Percentiles rank a stretch among this genome's conserved stretches.
These are phyloP conservation scores for Blennius ocellaris DNA, from an alignment of 2,113 vertebrate genomes.

Conservation along the genomic window DNA sequence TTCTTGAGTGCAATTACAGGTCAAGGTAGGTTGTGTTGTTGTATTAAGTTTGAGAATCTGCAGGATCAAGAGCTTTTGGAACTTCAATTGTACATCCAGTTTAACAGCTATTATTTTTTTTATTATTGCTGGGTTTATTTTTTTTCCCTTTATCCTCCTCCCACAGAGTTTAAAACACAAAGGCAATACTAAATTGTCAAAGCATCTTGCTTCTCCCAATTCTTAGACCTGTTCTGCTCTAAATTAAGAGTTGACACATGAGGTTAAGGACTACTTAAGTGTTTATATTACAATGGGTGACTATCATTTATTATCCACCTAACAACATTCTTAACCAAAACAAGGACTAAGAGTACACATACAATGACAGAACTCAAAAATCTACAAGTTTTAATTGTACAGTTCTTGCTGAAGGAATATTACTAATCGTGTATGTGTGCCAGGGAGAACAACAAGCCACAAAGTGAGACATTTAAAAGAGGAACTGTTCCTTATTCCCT, in stretches of 20 bases:
- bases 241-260: too few species aligned
- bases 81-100: neutral
- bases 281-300: too few species aligned
- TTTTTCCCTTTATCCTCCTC: neutral
- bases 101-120: neutral
- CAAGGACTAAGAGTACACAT: too few species aligned
- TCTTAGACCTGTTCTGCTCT: too few species aligned
- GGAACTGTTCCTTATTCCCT: conserved; percentile 1
- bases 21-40: neutral
- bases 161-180: neutral
- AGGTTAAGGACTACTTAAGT: too few species aligned
- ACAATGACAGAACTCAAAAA: too few species aligned
- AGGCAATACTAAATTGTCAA: neutral
- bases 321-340: too few species aligned
- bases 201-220: neutral
- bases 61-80: neutral
- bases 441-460: neutral
- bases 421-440: too few species aligned
- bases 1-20: neutral
- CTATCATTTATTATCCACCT: too few species aligned
- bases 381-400: too few species aligned
- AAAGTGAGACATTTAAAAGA: neutral
- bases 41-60: neutral
- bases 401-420: too few species aligned
- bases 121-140: neutral